Conservation (phyloP, 2,113 vertebrate genomes). For the Gobio gobio region DNA sequence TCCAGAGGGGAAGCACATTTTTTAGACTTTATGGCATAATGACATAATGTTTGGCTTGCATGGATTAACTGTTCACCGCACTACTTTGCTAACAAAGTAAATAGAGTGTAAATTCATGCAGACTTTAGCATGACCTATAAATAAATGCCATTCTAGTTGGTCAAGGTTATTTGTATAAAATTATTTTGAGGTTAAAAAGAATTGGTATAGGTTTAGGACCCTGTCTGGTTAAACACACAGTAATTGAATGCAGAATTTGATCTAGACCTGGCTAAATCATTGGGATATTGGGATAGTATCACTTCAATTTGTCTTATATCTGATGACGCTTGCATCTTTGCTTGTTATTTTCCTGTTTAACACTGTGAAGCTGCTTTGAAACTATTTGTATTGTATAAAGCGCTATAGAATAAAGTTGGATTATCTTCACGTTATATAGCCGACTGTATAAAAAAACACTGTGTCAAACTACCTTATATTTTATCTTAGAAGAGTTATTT, state of each 20-base stretch:
- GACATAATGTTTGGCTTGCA: background rate
- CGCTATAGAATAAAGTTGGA: too few species aligned
- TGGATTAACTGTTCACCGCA: background rate
- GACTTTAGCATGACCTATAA: too few species aligned
- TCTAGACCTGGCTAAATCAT: background rate
- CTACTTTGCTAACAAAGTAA: too few species aligned
- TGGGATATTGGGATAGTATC: background rate
- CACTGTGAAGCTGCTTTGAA: too few species aligned
- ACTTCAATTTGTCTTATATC: background rate
- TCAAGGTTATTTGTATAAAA: too few species aligned
- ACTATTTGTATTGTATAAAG: too few species aligned
- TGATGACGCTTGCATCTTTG: too few species aligned
- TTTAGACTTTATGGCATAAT: background rate
- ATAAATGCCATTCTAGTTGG: too few species aligned
- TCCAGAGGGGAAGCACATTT: background rate
- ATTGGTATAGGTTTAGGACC: background rate
- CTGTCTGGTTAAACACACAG: background rate
- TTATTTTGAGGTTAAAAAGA: background rate
- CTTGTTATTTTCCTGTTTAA: too few species aligned
- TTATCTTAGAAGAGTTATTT: background rate
- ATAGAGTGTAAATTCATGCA: too few species aligned
- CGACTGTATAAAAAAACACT: background rate
- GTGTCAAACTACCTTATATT: background rate
- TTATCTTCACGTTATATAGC: background rate
- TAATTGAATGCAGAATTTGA: background rate